Base-by-base conservation (phyloP, 2,113 vertebrate genomes). In the Fulica atra region DNA sequence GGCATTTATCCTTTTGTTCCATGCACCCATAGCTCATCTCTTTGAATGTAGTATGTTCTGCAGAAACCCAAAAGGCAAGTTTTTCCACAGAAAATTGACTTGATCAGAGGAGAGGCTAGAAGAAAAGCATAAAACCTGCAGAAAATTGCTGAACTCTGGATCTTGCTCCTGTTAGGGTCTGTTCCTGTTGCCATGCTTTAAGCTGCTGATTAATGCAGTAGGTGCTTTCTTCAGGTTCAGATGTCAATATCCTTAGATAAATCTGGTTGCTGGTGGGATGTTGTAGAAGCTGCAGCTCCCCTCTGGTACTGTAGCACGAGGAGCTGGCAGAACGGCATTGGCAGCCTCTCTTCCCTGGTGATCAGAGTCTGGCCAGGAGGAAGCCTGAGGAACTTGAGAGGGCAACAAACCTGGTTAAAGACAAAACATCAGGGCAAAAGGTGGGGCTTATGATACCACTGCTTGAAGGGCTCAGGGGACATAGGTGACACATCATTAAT, bases 251-350 rank as follows among this genome's bases (percentile, higher is more conserved):
- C 35, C 23, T 59, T 13, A 44, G 11, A 26, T 31, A 38, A 71
- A 26, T 4, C 1, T 2, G 33, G 38, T 33, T 13, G 2, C 4
- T 64, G 23, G 23, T 25, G 21, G 10, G 9, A 2, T 40, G 44
- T 23, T 42, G 33, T 53, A 51, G 72, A 69, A 36, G 53, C 25
- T 87, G 21, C 42, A 76, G 38, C 13, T 92, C 35, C 24, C 9
- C 29, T 85, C 66, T 68, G 26, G 20, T 80, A 12, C 44, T 76
- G 31, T 35, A 69, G 44, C 71, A 38, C 3, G 12, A 71, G 33
- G 23, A 38, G 6, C 46, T 73, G 40, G 14, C 36, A 54, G 29
- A 57, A 66, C 46, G 24, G 28, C 26, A 23, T 0, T 0, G n/a
- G 57, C 38, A 42, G 11, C 25, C 28, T 51, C 53, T 81, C 3